phyloP scores from a whole-genome alignment of 2,888 invertebrate genomes.

The Agriopis aurantiaria region DNA sequence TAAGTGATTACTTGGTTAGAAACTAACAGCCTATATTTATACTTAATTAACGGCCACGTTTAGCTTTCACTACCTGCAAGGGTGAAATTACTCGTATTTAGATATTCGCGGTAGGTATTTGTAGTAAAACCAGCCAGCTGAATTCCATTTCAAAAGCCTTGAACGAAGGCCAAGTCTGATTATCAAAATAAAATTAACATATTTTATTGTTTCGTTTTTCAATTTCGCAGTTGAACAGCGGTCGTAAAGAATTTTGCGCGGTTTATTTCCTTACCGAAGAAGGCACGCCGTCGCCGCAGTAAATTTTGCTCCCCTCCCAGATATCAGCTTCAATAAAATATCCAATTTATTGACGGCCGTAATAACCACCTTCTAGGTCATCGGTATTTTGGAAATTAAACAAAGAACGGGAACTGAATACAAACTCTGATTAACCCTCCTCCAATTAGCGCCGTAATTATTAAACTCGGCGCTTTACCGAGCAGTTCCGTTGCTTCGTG shows the following conservation, averaged over 20 bases:
- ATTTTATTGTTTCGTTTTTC: slow-evolving; percentile 43
- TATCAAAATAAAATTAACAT: slow-evolving; percentile 32
- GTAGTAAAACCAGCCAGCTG: neutral
- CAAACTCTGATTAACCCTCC: slow-evolving; percentile 35
- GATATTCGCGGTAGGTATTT: neutral
- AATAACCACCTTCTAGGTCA: slow-evolving; percentile 50
- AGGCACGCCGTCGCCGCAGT: slow-evolving; percentile 57
- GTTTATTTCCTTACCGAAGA: slow-evolving; percentile 60
- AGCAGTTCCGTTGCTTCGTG: slow-evolving; percentile 36
- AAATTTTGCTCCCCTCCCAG: slow-evolving; percentile 59
- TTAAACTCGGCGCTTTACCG: slow-evolving; percentile 43
- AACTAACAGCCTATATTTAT: neutral
- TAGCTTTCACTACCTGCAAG: neutral
- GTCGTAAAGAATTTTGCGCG: slow-evolving; percentile 63
- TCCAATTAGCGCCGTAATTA: slow-evolving; percentile 49
- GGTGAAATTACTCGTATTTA: neutral
- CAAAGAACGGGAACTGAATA: slow-evolving; percentile 23
- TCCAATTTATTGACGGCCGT: slow-evolving; percentile 63
- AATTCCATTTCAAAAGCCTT: slow-evolving; percentile 9
- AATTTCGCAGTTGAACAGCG: slow-evolving; percentile 54
- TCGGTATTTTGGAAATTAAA: slow-evolving; percentile 40
- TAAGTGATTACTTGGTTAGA: neutral
- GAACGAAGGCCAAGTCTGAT: slow-evolving; percentile 27
- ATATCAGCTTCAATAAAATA: slow-evolving; percentile 63
- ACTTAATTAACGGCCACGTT: neutral